Evolutionary conservation across 2,113 vertebrate species (phyloP), one percentile per base, ranked within the genome.

Genomic region (Gymnarchus niloticus): DNA sequence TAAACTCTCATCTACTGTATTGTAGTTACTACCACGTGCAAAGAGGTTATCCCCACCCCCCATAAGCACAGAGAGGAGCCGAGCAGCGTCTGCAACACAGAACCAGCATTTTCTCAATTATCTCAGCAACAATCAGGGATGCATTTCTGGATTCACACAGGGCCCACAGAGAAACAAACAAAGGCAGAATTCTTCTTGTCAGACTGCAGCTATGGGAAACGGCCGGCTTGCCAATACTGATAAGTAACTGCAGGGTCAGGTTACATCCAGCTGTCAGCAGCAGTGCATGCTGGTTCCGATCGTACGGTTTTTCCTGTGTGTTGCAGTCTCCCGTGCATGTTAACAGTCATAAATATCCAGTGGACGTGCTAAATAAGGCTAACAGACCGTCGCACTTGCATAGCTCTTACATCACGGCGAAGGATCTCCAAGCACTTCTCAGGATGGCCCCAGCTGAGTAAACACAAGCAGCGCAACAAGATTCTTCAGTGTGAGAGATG

Each of bases 261-360:
- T 95, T 95, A 93, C 94, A 90, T 91, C 92, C 93, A 94, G 94
- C 94, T 94, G 94, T 94, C 93, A 91, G 86, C 91, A 92, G 92
- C 92, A 89, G 88, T 86, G 91, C 91, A 91, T 91, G 92, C 91
- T 91, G 91, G 81, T 46, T 57, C 44, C 83, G 87, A 91, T 91
- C 81, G 89, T 92, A 91, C 90, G 90, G 88, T 89, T 92, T 92
- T 92, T 91, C 86, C 91, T 90, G 92, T 92, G 92, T 89, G 89
- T 90, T 88, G 91, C 91, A 90, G 89, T 33, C 25, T 94, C 92
- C 92, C 90, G 91, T 92, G 92, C 92, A 90, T 85, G 80, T 33
- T 90, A 91, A 90, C 86, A 88, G 89, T 92, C 90, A 83, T 91
- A 89, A 93, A 87, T 91, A 91, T 90, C 88, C 90, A 88, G 89